Evolutionary conservation across 2,113 vertebrate species (phyloP), one percentile per base, ranked within the genome.

Genomic region (Epinephelus moara): DNA sequence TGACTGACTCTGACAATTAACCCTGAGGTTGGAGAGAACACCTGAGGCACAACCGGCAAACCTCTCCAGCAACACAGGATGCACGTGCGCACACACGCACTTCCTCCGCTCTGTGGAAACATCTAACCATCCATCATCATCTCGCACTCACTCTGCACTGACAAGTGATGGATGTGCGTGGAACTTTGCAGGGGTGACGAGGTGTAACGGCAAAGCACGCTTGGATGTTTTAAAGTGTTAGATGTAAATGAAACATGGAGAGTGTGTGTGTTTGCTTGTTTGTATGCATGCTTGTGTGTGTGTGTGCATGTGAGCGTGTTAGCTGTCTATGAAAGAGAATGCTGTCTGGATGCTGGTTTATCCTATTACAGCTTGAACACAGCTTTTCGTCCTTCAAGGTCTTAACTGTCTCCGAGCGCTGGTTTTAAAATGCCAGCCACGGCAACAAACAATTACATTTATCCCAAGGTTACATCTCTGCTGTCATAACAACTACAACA

Each of bases 151-250:
- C 75, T 71, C 79, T 3, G 17, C 18, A 5, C 66, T 88, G 93
- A 92, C 91, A 90, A 18, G 67, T 91, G 91, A 94, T 90, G 70
- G 84, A 91, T 91, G 90, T 64, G 80, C n/a, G 74, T 12, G 60
- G 70, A 71, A 64, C 59, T 84, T 78, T 78, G 52, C 72, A 53
- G 60, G 67, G 62, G 70, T 62, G 70, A n/a, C 61, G 37, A 87
- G 52, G 83, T 59, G 78, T 56, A 69, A 52, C 33, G 25, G 47
- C 1, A 1, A 64, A 71, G 42, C 42, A 12, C 11, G 80, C 18
- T n/a, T 60, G 62, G 37, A 69, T 78, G 69, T 63, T 49, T 66
- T n/a, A 17, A 49, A 33, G 61, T 50, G 37, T 78, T 68, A 75
- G 70, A 80, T 72, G 74, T 68, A 83, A 80, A 91, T 59, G 66